phyloP scores from a whole-genome alignment of 2,797 vertebrate genomes.

The Enteromius anoplus region DNA sequence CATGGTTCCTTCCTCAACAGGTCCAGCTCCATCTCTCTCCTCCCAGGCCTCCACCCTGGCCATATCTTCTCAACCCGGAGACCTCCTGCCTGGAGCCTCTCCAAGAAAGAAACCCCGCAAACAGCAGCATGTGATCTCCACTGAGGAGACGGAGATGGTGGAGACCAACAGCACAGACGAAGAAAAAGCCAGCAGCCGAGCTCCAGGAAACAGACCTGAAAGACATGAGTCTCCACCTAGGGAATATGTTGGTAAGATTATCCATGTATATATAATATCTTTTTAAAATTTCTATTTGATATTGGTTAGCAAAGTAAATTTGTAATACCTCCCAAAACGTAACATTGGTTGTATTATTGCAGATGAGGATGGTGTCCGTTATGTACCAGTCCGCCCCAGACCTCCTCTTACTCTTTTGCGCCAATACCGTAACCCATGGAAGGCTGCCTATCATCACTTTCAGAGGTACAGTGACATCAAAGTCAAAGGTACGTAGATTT shows the following conservation, averaged over 20 bases:
- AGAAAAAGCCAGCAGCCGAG: constrained; percentile 87
- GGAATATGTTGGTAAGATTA: constrained; percentile 90
- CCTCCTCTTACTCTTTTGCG: constrained; percentile 93
- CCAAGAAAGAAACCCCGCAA: constrained; percentile 97
- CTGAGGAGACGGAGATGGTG: constrained; percentile 98
- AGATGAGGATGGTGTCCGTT: constrained; percentile 98
- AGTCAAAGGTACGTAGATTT: constrained; percentile 88
- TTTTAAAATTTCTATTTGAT: too few species aligned
- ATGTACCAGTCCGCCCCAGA: constrained; percentile 90
- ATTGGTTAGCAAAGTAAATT: background rate
- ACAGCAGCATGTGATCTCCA: constrained; percentile 97
- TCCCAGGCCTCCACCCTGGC: constrained; percentile 75
- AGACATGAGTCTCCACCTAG: constrained; percentile 93
- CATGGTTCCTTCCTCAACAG: constrained; percentile 38
- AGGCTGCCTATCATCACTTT: constrained; percentile 98
- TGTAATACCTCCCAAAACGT: background rate
- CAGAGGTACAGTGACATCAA: constrained; percentile 96
- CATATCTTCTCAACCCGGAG: constrained; percentile 80
- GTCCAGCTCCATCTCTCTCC: constrained; percentile 41
- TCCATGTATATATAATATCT: background rate
- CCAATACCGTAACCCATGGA: constrained; percentile 98
- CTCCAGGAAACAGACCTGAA: constrained; percentile 85
- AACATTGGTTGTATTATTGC: constrained; percentile 19
- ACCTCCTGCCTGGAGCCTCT: constrained; percentile 92
- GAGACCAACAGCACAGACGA: constrained; percentile 99